phyloP scores from a whole-genome alignment of 1,140 invertebrate species.

The Cotesia chilonis region DNA sequence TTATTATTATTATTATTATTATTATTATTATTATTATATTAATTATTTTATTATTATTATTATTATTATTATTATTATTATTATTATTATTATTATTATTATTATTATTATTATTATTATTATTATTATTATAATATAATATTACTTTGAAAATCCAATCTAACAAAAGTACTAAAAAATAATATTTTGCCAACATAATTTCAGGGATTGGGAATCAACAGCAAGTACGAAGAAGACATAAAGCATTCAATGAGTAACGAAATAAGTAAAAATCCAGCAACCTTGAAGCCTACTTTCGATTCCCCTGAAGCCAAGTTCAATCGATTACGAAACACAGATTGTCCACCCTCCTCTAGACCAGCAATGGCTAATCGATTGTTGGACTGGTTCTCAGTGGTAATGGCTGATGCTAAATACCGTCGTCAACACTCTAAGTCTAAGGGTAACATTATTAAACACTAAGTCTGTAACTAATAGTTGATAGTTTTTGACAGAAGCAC shows the following conservation, averaged over 20 bases:
- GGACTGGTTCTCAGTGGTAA: constrained; percentile 94
- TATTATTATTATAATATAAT: no score
- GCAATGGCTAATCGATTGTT: constrained; percentile 88
- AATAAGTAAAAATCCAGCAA: constrained; percentile 70
- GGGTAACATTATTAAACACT: constrained; percentile 55
- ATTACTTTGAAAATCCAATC: no score
- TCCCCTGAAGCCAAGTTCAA: constrained; percentile 41
- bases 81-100: no score
- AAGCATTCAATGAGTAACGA: constrained; percentile 75
- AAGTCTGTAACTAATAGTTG: neutral
- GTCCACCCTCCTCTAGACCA: constrained; percentile 76
- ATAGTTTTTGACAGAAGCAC: neutral
- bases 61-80: no score
- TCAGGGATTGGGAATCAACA: constrained; percentile 18
- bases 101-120: no score
- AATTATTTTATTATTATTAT: no score
- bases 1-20: no score
- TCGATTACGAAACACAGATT: constrained; percentile 63
- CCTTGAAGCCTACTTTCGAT: constrained; percentile 52
- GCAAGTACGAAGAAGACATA: constrained; percentile 70
- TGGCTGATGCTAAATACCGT: constrained; percentile 76
- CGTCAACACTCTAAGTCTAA: constrained; percentile 69
- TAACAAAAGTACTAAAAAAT: no score
- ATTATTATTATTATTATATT: no score
- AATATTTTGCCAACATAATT: neutral